Evolutionary conservation across 2,888 invertebrate species (phyloP), one percentile per base, ranked within the genome.

Genomic region (Cephus pygmeus): DNA sequence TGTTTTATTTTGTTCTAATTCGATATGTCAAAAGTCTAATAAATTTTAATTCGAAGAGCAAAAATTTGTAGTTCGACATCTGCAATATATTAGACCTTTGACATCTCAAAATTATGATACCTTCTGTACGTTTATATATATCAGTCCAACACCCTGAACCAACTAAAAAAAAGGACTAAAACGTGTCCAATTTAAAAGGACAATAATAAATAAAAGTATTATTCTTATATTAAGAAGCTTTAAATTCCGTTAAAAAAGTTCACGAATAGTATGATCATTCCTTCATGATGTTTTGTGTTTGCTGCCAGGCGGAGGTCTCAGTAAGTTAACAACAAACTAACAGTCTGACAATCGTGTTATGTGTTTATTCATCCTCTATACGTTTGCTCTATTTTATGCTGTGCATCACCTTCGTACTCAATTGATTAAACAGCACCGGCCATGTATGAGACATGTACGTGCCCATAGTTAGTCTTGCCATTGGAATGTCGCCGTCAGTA

Each of bases 231-330:
- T 56, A 56, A 56, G 23, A 56, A 56, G 56, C 23, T 56, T 56
- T 56, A 23, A 56, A 56, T 56, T 9, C 15, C 23, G 23, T 23
- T 56, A 9, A 56, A 56, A 23, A 56, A 56, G 9, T 23, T 56
- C 56, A 56, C 56, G 56, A 23, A 71, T 34, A 31, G 83, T 85
- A 83, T 83, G 80, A 85, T 86, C 83, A 85, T 85, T 85, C 76
- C 77, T 86, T 85, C 83, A 23, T 86, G 85, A 86, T 87, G 85
- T 86, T 85, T 86, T 87, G 82, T 86, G 83, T 87, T 87, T 87
- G 86, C 87, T 86, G 81, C 83, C 89, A 90, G 89, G 89, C 89
- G 87, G 89, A 90, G 85, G 89, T 90, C 83, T 88, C 89, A 87
- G 89, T 90, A 90, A 90, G 89, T 90, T 87, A 84, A 83, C 76